Percentiles rank a stretch among this genome's conserved stretches.
phyloP scores from a whole-genome alignment of 2,797 vertebrate species.

The Lithobates pipiens region DNA sequence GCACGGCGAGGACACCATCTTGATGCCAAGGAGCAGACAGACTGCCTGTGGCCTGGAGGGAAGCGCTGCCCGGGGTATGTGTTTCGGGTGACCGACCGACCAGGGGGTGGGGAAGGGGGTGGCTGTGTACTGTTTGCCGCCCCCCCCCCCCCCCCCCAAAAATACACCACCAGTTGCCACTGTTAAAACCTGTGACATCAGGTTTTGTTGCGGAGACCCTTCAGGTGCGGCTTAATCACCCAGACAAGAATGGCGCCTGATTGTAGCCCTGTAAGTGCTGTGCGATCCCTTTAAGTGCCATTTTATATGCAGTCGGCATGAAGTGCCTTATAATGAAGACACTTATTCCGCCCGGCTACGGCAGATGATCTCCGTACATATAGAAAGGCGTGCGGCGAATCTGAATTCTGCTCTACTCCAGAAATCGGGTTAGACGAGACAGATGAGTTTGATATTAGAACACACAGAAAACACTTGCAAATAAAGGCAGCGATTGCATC shows the following conservation, averaged over 20 bases:
- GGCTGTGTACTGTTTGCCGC: too few relatives aligned
- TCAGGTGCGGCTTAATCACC: background rate
- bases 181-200: too few relatives aligned
- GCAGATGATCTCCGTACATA: slow-evolving; percentile 15
- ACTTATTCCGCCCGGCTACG: background rate
- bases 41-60: too few relatives aligned
- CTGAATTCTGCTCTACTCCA: background rate
- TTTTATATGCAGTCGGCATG: slow-evolving; percentile 14
- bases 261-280: background rate
- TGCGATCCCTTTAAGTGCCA: background rate
- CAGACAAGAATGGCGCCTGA: background rate
- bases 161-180: too few relatives aligned
- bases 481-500: slow-evolving; percentile 3
- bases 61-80: too few relatives aligned
- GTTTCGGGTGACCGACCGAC: too few relatives aligned
- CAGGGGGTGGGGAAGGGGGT: too few relatives aligned
- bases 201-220: background rate
- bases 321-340: background rate
- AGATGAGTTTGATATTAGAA: background rate
- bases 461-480: slow-evolving; percentile 8
- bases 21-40: too few relatives aligned
- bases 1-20: too few relatives aligned
- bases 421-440: slow-evolving; percentile 12
- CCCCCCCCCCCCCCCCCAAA: too few relatives aligned
- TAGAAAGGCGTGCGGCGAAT: background rate